Percentiles rank a stretch among this genome's conserved stretches.
Conservation (phyloP, 2,797 vertebrate genomes). For the Lagocephalus sceleratus region DNA sequence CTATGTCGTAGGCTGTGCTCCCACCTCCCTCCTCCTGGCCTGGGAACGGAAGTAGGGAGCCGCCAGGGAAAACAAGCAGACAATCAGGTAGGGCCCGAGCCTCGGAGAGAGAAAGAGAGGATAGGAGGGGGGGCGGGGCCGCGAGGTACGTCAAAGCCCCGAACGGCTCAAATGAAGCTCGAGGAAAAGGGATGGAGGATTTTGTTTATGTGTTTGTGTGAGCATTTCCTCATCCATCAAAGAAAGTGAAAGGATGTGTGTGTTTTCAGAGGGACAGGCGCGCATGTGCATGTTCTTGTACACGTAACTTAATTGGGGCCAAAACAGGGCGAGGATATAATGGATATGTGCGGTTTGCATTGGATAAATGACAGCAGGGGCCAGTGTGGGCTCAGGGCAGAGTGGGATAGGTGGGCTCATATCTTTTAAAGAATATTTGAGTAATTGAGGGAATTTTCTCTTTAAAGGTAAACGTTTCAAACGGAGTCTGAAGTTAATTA, state of each 20-base stretch:
- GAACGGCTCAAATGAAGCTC: conserved; percentile 47
- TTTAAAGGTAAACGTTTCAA: conserved; percentile 20
- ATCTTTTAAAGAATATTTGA: conserved; percentile 20
- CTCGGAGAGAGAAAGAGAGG: conserved; percentile 51
- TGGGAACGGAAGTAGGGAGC: conserved; percentile 98
- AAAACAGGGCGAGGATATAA: too few species aligned
- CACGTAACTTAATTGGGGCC: neutral
- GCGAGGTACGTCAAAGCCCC: conserved; percentile 49
- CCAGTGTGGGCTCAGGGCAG: conserved; percentile 85
- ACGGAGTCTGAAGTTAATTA: conserved; percentile 25
- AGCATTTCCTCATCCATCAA: conserved; percentile 73
- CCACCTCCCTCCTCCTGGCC: conserved; percentile 88
- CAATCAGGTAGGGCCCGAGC: conserved; percentile 89
- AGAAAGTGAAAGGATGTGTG: conserved; percentile 76
- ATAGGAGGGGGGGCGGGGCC: conserved; percentile 51
- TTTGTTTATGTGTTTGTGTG: conserved; percentile 69
- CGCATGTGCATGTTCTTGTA: conserved; percentile 13
- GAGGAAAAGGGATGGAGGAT: conserved; percentile 62
- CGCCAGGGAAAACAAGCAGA: conserved; percentile 98
- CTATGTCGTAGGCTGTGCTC: conserved; percentile 92
- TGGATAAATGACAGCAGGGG: conserved; percentile 69
- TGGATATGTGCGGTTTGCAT: conserved; percentile 3
- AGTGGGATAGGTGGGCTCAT: conserved; percentile 68
- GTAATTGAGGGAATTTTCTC: conserved; percentile 38
- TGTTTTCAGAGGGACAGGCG: conserved; percentile 57